Percentiles rank a stretch among this genome's conserved stretches.
phyloP scores from a whole-genome alignment of 2,797 vertebrate species.

The Paguma larvata region DNA sequence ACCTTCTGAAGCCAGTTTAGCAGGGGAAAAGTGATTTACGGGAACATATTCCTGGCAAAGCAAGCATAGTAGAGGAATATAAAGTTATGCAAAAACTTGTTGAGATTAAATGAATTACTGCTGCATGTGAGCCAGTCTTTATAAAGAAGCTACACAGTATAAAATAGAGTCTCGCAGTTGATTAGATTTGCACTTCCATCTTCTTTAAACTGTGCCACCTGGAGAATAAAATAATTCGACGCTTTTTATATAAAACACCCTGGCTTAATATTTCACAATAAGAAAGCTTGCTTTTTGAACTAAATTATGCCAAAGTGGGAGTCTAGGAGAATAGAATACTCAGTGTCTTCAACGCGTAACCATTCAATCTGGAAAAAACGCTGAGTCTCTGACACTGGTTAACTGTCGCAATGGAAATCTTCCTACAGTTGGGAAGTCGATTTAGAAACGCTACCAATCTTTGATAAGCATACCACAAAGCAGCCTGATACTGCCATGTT shows the following conservation, averaged over 20 bases:
- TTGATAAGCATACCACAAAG: not conserved
- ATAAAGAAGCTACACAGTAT: slow-evolving; percentile 64
- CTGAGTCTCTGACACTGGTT: slow-evolving; percentile 44
- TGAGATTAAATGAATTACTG: slow-evolving; percentile 78
- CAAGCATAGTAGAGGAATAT: slow-evolving; percentile 60
- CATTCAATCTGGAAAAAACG: slow-evolving; percentile 71
- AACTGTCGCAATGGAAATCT: slow-evolving; percentile 61
- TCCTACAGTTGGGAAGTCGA: slow-evolving; percentile 25
- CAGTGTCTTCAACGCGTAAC: slow-evolving; percentile 66
- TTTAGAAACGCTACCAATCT: slow-evolving; percentile 60
- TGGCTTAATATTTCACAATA: slow-evolving; percentile 75
- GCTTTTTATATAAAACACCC: slow-evolving; percentile 80
- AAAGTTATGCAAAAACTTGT: slow-evolving; percentile 79
- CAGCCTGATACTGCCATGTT: not conserved
- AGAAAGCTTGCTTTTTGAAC: slow-evolving; percentile 82
- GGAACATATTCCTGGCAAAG: slow-evolving; percentile 72
- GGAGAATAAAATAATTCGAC: slow-evolving; percentile 81
- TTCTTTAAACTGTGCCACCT: slow-evolving; percentile 82
- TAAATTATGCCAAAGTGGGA: slow-evolving; percentile 80
- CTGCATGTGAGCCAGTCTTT: slow-evolving; percentile 69
- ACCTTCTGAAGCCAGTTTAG: slow-evolving; percentile 54
- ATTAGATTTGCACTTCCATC: slow-evolving; percentile 82
- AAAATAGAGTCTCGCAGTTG: slow-evolving; percentile 70
- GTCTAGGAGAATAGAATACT: slow-evolving; percentile 74
- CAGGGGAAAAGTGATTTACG: slow-evolving; percentile 64